Base-by-base conservation (phyloP, 2,797 vertebrate genomes). In the Hemibagrus guttatus region DNA sequence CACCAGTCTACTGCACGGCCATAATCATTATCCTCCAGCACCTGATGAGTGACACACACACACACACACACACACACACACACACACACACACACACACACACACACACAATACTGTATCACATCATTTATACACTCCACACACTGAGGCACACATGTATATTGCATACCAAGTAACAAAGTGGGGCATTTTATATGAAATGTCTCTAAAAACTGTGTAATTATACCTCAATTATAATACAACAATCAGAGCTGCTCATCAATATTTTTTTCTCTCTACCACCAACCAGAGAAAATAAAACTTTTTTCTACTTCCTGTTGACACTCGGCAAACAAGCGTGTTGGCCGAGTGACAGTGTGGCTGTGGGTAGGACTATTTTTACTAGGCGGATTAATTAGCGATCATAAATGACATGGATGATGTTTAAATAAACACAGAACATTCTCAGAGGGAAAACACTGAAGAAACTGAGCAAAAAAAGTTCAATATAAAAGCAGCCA, bases 1-100 rank as follows among this genome's bases (percentile, higher is more conserved):
- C 98, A 99, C 98, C 98, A 99, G 94, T 99, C 98, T 91, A 99
- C 98, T 11, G 97, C 97, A 63, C 98, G 96, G 12, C 98, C 98
- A 4, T 98, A 99, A 93, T 98, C 97, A 52, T 99, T 99, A 91
- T 99, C 98, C 95, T 99, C 98, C 91, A 99, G 93, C 63, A 99
- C 98, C 97, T 98, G 91, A 85, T 78, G 66, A 74, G 12, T 81
- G 54, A 86, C 2, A 92, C 46, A 42, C 69, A 79, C 76, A 90
- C 80, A 85, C 82, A 90, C 64, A 26, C 28, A 74, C 69, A 71
- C 35, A 69, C 14, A 39, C 28, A 71, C 61, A 83, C 76, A 90
- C 78, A 85, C 81, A 90, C 68, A 42, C 39, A 66, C 64, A 66
- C 61, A 63, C 6, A 64, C 23, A 82, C 64, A 86, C 8, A 92